Base-by-base conservation (phyloP, 2,797 vertebrate genomes). In the Lagocephalus sceleratus region DNA sequence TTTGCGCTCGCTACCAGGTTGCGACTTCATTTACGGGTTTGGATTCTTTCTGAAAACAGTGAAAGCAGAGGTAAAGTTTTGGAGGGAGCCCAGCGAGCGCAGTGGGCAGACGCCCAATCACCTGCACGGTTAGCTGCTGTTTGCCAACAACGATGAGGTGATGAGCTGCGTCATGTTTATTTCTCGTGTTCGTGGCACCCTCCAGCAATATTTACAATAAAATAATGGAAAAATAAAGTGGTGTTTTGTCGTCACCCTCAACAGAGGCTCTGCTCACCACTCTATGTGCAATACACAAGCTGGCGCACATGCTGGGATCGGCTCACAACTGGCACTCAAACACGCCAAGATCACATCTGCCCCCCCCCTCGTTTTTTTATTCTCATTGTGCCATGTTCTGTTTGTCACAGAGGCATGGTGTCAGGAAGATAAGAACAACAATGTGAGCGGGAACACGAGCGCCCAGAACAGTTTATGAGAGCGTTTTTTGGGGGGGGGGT, bases 391-490 rank as follows among this genome's bases (percentile, higher is more conserved):
- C 69, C 53, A 2, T 15, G 40, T 25, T 57, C 43, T 74, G 74
- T 84, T 85, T 81, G 73, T 81, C 65, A 52, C 73, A 67, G 71
- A 65, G 75, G 51, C 67, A 82, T 67, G 79, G 67, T 82, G 79
- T 86, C 79, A 83, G 71, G 47, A 62, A 81, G 82, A 86, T 87
- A 86, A 87, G 83, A 61, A 62, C 58, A 66, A 84, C 83, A 86
- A 84, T 85, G 74, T 58, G 52, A 0, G 40, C 6, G 62, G 66
- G 60, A 74, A 64, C 52, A 45, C 52, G 14, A 77, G 71, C 53
- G 63, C 65, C 68, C 66, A 39, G 43, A 76, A 79, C 72, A 73
- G 78, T 82, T 82, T 81, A 80, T 20, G 73, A 73, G 62, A 68
- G 57, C 16, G 3, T 57, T 71, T 44, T 19, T 66, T 70, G 23